Conservation (phyloP, 1,140 invertebrate genomes). For the Ostrea edulis region DNA sequence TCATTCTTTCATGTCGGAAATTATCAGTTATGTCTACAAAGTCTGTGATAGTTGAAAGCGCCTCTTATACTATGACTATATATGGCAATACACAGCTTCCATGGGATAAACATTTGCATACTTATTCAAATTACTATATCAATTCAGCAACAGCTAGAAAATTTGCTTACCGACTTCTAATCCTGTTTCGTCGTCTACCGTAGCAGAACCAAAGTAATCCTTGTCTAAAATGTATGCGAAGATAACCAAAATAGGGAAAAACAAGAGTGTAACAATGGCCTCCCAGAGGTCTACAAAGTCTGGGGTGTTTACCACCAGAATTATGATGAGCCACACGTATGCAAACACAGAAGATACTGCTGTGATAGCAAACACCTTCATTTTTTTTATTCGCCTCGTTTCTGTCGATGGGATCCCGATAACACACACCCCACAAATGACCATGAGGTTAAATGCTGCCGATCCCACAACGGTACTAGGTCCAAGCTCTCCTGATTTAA, state of each 20-base stretch:
- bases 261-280: constrained; percentile 83
- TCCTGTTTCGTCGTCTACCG: constrained; percentile 49
- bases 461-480: constrained; percentile 86
- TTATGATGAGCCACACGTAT: constrained; percentile 85
- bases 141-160: too few relatives aligned
- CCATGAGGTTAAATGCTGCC: constrained; percentile 84
- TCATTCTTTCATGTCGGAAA: too few relatives aligned
- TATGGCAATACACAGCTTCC: too few relatives aligned
- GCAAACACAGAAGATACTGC: constrained; percentile 83
- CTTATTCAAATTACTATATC: too few relatives aligned
- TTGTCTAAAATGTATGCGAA: constrained; percentile 82
- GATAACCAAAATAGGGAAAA: constrained; percentile 82
- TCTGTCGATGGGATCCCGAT: constrained; percentile 81
- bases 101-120: too few relatives aligned
- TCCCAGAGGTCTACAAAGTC: constrained; percentile 84
- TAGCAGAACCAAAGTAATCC: constrained; percentile 76
- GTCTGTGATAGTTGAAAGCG: too few relatives aligned
- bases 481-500: constrained; percentile 82
- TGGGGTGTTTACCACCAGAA: constrained; percentile 80
- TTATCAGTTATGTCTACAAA: too few relatives aligned
- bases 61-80: too few relatives aligned
- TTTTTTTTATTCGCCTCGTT: constrained; percentile 79
- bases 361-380: constrained; percentile 84
- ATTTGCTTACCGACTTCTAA: not conserved
- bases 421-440: constrained; percentile 84